phyloP scores from a whole-genome alignment of 1,140 invertebrate genomes.

The Atta colombica region DNA sequence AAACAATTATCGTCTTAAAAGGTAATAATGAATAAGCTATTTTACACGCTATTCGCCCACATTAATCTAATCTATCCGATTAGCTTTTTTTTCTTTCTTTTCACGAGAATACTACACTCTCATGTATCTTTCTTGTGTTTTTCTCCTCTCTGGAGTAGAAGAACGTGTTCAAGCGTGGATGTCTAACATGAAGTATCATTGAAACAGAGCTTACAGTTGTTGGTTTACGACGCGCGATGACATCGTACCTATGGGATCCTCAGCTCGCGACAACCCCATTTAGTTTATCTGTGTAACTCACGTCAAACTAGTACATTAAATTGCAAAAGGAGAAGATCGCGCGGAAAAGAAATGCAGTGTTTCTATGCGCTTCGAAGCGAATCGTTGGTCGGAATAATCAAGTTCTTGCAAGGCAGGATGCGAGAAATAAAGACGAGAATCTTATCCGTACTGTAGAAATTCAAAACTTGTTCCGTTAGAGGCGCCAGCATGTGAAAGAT shows the following conservation, averaged over 20 bases:
- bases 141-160: slow-evolving; percentile 34
- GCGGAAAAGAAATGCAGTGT: neutral
- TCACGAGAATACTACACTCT: neutral
- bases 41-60: neutral
- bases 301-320: neutral
- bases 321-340: neutral
- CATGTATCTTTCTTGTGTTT: neutral
- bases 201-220: slow-evolving; percentile 10
- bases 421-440: slow-evolving; percentile 2
- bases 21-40: neutral
- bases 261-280: neutral
- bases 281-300: neutral
- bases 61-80: neutral
- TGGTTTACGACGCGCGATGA: neutral
- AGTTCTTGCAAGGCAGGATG: slow-evolving; percentile 1
- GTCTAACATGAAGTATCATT: slow-evolving; percentile 41
- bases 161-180: slow-evolving; percentile 68
- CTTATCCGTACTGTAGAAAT: slow-evolving; percentile 15
- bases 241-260: neutral
- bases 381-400: slow-evolving; percentile 1
- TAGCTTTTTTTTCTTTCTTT: neutral
- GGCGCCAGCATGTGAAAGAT: neutral
- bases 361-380: neutral
- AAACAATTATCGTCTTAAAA: slow-evolving; percentile 9
- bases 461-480: neutral